Evolutionary conservation across 2,113 vertebrate genomes (phyloP).

Genomic region (Cyanocitta stelleri): DNA sequence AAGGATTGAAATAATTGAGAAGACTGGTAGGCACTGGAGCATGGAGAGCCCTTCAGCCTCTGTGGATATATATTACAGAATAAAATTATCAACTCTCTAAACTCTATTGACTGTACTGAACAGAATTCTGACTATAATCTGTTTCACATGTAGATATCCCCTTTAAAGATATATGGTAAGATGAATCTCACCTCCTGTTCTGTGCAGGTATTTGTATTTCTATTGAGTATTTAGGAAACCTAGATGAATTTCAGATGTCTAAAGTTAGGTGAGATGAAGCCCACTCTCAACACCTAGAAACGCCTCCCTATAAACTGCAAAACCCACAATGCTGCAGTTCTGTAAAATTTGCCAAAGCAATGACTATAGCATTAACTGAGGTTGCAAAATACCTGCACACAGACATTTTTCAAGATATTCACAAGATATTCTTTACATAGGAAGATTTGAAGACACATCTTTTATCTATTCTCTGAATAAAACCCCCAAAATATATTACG

Average conservation of each 20-base stretch:
- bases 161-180: not conserved
- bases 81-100: not conserved
- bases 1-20: not conserved
- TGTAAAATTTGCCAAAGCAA: not conserved
- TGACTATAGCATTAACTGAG: not conserved
- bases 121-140: not conserved
- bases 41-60: not conserved
- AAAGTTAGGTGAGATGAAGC: not conserved
- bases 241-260: not conserved
- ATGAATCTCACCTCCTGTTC: not conserved
- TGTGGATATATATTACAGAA: not conserved
- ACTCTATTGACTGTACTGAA: not conserved
- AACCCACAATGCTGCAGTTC: not conserved
- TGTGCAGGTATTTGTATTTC: not conserved
- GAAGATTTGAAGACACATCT: not conserved
- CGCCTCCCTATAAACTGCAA: not conserved
- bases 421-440: not conserved
- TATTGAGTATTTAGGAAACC: not conserved
- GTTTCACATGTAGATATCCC: not conserved
- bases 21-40: not conserved
- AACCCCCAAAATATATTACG: fast-evolving
- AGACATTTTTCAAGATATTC: not conserved
- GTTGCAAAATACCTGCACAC: not conserved
- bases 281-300: not conserved
- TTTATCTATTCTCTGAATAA: not conserved